These are phyloP conservation scores for Aporophyla lueneburgensis DNA, from an alignment of 2,888 invertebrate genomes.

Conservation along the genomic window DNA sequence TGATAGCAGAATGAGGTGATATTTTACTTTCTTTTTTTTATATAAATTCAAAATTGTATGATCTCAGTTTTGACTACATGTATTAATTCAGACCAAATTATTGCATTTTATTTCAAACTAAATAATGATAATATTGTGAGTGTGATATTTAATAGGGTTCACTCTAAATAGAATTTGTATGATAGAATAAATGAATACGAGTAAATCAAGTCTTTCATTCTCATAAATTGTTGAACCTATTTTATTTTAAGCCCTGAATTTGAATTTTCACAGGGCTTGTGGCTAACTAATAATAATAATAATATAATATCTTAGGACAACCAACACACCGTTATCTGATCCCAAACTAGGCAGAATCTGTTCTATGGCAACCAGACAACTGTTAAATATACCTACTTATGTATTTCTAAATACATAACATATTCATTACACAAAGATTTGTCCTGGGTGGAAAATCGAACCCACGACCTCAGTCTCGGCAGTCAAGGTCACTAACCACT, in stretches of 20 bases:
- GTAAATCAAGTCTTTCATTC: neutral
- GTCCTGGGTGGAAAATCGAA: too few relatives aligned
- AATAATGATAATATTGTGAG: constrained; percentile 13
- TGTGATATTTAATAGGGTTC: constrained; percentile 32
- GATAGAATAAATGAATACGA: constrained; percentile 42
- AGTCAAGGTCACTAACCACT: too few relatives aligned
- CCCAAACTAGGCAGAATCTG: too few relatives aligned
- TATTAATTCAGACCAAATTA: constrained; percentile 32
- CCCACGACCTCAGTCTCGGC: too few relatives aligned
- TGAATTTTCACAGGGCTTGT: neutral
- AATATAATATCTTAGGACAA: too few relatives aligned
- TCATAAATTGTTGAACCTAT: neutral
- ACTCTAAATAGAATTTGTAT: constrained; percentile 40
- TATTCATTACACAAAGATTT: too few relatives aligned
- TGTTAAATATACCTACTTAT: too few relatives aligned
- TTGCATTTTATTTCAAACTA: constrained; percentile 31
- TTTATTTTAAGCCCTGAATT: neutral
- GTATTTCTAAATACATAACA: too few relatives aligned
- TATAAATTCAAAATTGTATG: constrained; percentile 35
- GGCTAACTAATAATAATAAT: too few relatives aligned
- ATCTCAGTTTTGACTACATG: constrained; percentile 38
- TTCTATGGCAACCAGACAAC: too few relatives aligned
- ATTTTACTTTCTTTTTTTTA: neutral
- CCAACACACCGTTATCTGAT: too few relatives aligned
- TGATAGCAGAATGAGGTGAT: neutral